phyloP scores from a whole-genome alignment of 2,888 invertebrate genomes.

The Pherbina coryleti region DNA sequence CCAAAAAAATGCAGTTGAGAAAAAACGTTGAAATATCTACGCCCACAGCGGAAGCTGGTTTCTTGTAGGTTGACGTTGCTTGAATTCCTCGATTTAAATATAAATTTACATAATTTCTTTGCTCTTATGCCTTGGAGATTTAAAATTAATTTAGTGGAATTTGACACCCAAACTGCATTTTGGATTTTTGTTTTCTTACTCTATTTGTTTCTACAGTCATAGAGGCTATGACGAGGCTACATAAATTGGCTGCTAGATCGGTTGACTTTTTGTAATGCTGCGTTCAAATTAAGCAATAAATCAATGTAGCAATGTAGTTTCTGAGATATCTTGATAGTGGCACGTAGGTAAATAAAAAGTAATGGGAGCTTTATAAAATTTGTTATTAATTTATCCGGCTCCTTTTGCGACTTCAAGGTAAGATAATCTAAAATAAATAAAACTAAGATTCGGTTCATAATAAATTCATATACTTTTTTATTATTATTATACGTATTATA shows the following conservation, averaged over 20 bases:
- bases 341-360: too few species aligned
- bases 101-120: not conserved
- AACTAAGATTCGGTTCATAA: too few species aligned
- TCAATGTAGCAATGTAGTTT: too few species aligned
- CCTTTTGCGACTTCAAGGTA: too few species aligned
- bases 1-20: not conserved
- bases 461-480: too few species aligned
- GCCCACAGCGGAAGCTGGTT: conserved; percentile 3
- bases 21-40: not conserved
- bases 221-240: not conserved
- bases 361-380: too few species aligned
- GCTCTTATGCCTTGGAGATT: not conserved
- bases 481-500: too few species aligned
- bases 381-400: too few species aligned
- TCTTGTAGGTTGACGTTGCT: not conserved
- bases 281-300: too few species aligned
- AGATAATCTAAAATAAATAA: too few species aligned
- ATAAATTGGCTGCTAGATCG: not conserved
- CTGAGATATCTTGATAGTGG: too few species aligned
- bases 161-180: conserved; percentile 6
- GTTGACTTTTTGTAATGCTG: not conserved
- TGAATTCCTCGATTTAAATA: not conserved
- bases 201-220: not conserved
- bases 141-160: not conserved
- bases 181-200: not conserved